Base-by-base conservation (phyloP, 2,797 vertebrate species). In the Artibeus lituratus region DNA sequence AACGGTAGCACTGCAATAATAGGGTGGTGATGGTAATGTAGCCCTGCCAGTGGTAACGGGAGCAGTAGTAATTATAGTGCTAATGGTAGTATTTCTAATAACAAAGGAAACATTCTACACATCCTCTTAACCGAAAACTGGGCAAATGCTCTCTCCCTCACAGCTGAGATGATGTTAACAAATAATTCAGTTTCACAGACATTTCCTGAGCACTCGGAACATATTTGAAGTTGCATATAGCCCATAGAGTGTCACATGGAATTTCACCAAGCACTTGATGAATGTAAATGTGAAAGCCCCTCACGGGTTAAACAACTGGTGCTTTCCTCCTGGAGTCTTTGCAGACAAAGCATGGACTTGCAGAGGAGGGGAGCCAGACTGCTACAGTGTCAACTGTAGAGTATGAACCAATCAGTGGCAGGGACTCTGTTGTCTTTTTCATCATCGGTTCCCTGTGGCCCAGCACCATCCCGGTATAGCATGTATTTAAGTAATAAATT, bases 101-200 rank as follows among this genome's bases (percentile, higher is more conserved):
- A 26, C 6, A 10, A 22, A n/a, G 39, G 39, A 39, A 85, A 87
- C 62, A 91, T 88, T 87, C 85, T 94, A 9, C 1, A 76, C 16
- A 47, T 92, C 76, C 32, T 94, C 74, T 80, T 70, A 67, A 69
- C 19, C 2, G 11, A 91, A 85, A 93, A 82, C 69, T 88, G 85
- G 77, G 73, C 35, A 86, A 88, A 94, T 77, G 53, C 55, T 85
- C 8, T 72, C 65, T 86, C 78, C 94, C 35, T 92, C 69, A 47
- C 53, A 84, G 82, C 85, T 90, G 51, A 87, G 91, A 91, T 77
- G 76, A 89, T 81, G 78, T 83, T 91, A 91, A 86, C 90, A 94
- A 91, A 90, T 37, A 96, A 59, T 87, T 70, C 90, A 59, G 59
- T 72, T 88, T 89, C 72, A 57, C 44, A 94, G 84, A 72, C 57